A percentile compares a stretch with the other conserved stretches of the same genome.
Evolutionary conservation across 2,113 vertebrate species (phyloP).

Genomic region (Nasalis larvatus): DNA sequence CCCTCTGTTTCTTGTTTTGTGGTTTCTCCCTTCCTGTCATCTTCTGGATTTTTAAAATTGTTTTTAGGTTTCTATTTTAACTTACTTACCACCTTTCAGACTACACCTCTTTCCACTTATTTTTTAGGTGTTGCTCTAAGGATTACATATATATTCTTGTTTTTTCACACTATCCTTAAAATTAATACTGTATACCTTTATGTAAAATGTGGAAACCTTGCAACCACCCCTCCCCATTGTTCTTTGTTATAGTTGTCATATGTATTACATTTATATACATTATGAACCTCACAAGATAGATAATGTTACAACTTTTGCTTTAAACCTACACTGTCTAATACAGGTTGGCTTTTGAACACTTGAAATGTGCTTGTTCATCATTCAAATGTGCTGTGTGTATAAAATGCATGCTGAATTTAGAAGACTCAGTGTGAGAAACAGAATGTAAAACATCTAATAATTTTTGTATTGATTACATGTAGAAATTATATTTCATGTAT

Average conservation of each 20-base stretch:
- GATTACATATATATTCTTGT: neutral
- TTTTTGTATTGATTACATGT: neutral
- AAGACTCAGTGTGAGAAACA: neutral
- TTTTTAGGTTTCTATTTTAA: neutral
- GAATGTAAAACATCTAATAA: neutral
- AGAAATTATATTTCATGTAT: neutral
- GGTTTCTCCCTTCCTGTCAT: neutral
- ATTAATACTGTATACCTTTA: neutral
- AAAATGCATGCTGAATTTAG: neutral
- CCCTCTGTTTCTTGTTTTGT: neutral
- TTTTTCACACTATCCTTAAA: neutral
- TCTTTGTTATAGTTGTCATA: neutral
- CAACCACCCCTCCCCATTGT: neutral
- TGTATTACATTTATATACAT: neutral
- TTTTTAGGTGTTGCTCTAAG: neutral
- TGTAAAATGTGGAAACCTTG: neutral
- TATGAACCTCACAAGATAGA: neutral
- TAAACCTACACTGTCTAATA: neutral
- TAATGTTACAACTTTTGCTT: neutral
- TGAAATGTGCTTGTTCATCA: neutral
- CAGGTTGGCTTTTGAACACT: neutral
- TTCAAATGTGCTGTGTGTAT: neutral
- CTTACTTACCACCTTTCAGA: neutral
- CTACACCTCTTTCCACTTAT: neutral
- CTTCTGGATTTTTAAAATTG: neutral